These are phyloP conservation scores for Dynastes maya DNA, from an alignment of 2,888 invertebrate species.

Conservation along the genomic window DNA sequence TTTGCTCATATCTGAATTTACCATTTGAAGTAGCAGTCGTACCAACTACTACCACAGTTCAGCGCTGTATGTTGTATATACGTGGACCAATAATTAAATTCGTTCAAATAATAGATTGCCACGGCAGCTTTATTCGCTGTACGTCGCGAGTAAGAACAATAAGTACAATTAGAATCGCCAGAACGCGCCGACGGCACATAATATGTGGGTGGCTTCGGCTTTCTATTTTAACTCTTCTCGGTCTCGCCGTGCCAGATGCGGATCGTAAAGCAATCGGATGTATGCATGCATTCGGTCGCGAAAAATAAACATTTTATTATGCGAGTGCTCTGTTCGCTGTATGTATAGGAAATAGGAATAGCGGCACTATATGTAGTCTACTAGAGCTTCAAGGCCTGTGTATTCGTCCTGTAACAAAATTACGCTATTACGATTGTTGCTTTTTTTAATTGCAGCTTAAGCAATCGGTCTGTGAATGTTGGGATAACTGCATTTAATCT, in stretches of 20 bases:
- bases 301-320: constrained; percentile 37
- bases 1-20: too few relatives aligned
- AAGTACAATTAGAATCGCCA: constrained; percentile 21
- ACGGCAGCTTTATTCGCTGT: neutral
- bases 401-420: too few relatives aligned
- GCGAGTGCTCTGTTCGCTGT: neutral
- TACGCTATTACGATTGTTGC: too few relatives aligned
- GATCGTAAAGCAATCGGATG: constrained; percentile 47
- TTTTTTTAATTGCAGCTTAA: too few relatives aligned
- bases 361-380: neutral
- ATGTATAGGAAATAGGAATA: too few relatives aligned
- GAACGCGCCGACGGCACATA: neutral
- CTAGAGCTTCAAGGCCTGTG: neutral
- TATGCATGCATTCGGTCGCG: constrained; percentile 36
- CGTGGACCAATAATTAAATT: constrained; percentile 10
- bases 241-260: constrained; percentile 32
- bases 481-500: too few relatives aligned
- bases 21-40: neutral
- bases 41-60: neutral
- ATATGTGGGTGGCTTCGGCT: constrained; percentile 38
- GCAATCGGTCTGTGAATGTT: too few relatives aligned
- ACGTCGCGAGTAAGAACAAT: constrained; percentile 3
- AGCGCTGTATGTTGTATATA: neutral
- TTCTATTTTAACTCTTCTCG: constrained; percentile 39
- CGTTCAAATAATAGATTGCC: constrained; percentile 7